Evolutionary conservation across 2,113 vertebrate genomes (phyloP).

Genomic region (Prinia subflava): DNA sequence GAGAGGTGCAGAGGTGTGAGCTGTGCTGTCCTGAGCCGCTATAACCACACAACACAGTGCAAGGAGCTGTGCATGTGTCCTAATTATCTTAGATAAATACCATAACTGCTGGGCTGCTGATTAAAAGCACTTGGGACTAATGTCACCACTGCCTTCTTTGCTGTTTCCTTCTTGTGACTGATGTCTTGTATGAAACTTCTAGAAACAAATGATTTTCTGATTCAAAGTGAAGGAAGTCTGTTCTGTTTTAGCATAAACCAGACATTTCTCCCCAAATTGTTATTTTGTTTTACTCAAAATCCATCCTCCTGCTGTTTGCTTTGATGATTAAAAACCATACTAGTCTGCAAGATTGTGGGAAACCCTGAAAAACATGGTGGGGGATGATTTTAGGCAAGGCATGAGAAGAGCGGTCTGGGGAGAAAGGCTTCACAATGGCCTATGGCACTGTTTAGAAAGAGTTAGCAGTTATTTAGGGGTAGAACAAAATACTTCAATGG

Average conservation of each 20-base stretch:
- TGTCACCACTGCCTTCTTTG: neutral
- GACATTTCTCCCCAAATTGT: neutral
- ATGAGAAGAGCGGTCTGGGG: neutral
- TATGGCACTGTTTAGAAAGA: neutral
- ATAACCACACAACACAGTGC: fast-evolving
- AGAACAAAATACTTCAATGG: neutral
- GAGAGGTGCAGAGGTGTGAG: neutral
- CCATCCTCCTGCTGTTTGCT: neutral
- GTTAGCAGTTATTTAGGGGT: neutral
- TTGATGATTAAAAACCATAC: neutral
- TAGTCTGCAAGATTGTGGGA: neutral
- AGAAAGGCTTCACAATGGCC: neutral
- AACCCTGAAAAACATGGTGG: neutral
- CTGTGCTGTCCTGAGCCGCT: neutral
- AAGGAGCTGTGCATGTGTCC: fast-evolving
- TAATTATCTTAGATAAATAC: neutral
- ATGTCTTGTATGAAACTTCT: neutral
- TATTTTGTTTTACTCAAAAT: neutral
- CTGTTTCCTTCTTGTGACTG: neutral
- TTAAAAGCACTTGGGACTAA: neutral
- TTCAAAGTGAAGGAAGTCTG: neutral
- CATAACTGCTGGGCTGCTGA: neutral
- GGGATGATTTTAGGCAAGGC: neutral
- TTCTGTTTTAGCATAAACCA: neutral
- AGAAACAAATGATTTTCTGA: neutral